A percentile compares a stretch with the other conserved stretches of the same genome.
Evolutionary conservation across 2,888 invertebrate genomes (phyloP).

Genomic region (Eubasilissa splendida): DNA sequence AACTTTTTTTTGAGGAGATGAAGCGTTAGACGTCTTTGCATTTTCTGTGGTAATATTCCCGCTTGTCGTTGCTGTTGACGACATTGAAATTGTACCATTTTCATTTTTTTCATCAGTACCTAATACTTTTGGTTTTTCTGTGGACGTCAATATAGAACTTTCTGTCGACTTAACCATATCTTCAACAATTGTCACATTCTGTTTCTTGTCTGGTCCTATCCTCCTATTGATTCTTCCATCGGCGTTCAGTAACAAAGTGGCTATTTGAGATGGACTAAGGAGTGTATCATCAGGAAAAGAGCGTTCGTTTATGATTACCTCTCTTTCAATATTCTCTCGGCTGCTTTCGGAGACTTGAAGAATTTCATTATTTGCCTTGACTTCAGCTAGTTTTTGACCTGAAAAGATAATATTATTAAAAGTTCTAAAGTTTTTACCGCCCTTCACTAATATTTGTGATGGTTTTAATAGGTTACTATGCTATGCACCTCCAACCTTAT

Average conservation of each 20-base stretch:
- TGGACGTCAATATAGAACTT: constrained; percentile 53
- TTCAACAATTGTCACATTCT: constrained; percentile 18
- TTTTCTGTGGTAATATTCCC: not conserved
- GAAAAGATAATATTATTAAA: not conserved
- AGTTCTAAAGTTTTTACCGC: too few species aligned
- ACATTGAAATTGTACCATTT: not conserved
- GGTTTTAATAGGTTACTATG: too few species aligned
- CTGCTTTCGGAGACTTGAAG: constrained; percentile 18
- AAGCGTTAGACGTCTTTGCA: too few species aligned
- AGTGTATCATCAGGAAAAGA: constrained; percentile 57
- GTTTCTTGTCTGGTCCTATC: constrained; percentile 54
- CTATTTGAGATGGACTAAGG: constrained; percentile 56
- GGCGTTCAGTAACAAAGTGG: constrained; percentile 51
- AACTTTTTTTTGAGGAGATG: not conserved
- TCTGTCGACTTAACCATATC: constrained; percentile 12
- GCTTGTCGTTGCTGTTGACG: not conserved
- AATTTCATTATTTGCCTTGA: constrained; percentile 36
- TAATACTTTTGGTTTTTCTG: constrained; percentile 42
- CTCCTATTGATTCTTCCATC: constrained; percentile 60
- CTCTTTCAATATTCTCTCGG: constrained; percentile 34
- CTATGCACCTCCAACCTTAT: too few species aligned
- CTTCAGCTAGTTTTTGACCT: constrained; percentile 60
- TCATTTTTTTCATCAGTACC: not conserved
- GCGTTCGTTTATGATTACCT: constrained; percentile 53
- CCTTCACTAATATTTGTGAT: too few species aligned